Evolutionary conservation across 2,888 invertebrate genomes (phyloP).

Genomic region (Trissoscelio sp.): DNA sequence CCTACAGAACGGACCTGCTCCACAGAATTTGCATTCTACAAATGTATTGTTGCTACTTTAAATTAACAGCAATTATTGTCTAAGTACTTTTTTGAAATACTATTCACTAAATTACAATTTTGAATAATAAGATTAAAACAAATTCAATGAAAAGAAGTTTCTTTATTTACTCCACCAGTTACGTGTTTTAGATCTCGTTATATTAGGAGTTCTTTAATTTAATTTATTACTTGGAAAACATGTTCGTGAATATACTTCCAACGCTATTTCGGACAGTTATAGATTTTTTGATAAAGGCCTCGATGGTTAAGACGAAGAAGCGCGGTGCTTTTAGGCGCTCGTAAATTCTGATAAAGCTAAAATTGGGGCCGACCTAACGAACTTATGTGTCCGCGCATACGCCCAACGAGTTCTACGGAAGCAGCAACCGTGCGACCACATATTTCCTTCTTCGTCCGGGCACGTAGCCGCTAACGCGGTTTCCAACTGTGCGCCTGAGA

Average conservation of each 20-base stretch:
- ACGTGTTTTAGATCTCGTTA: background rate
- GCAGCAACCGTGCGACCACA: conserved; percentile 70
- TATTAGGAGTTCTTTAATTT: conserved; percentile 15
- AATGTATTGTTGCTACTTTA: conserved; percentile 61
- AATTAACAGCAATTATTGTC: background rate
- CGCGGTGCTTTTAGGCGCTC: conserved; percentile 78
- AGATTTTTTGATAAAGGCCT: conserved; percentile 68
- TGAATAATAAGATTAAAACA: too few relatives aligned
- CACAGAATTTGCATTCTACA: conserved; percentile 35
- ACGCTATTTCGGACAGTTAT: conserved; percentile 55
- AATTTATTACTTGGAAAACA: conserved; percentile 26
- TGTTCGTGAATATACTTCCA: conserved; percentile 36
- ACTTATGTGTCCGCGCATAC: conserved; percentile 77
- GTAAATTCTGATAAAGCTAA: conserved; percentile 81
- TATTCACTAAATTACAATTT: background rate
- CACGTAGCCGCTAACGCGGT: conserved; percentile 73
- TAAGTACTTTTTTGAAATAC: too few relatives aligned
- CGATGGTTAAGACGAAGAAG: conserved; percentile 69
- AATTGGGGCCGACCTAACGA: conserved; percentile 80
- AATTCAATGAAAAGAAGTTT: too few relatives aligned
- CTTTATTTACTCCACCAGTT: too few relatives aligned
- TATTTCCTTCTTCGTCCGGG: conserved; percentile 72
- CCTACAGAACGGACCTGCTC: conserved; percentile 9
- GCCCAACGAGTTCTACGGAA: conserved; percentile 61
- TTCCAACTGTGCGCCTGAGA: conserved; percentile 72